phyloP scores from a whole-genome alignment of 2,888 invertebrate species.

The Hemaris fuciformis region DNA sequence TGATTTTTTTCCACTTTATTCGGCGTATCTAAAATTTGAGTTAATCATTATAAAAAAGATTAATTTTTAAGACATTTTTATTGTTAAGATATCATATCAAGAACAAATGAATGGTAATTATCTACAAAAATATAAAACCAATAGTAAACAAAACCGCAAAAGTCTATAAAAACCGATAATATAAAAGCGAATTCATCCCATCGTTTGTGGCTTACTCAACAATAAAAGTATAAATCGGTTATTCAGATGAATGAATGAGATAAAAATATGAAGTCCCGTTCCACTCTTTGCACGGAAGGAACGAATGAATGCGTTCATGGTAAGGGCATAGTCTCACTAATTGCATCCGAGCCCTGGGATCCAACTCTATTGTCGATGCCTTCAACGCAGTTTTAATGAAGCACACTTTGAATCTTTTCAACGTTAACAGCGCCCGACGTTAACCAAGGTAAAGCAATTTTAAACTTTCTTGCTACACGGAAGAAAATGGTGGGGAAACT shows the following conservation, averaged over 20 bases:
- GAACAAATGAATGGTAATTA: neutral
- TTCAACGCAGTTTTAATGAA: conserved; percentile 67
- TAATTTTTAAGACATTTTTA: too few relatives aligned
- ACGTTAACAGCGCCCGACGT: conserved; percentile 45
- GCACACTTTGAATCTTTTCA: conserved; percentile 67
- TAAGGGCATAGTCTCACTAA: conserved; percentile 42
- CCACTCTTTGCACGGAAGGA: conserved; percentile 17
- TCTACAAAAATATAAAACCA: neutral
- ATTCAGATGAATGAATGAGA: conserved; percentile 20
- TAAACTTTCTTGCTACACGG: conserved; percentile 54
- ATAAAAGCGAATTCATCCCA: conserved; percentile 4
- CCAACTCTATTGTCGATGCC: conserved; percentile 58
- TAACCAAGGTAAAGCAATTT: conserved; percentile 62
- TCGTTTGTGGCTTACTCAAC: conserved; percentile 7
- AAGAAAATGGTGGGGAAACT: conserved; percentile 55
- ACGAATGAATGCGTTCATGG: conserved; percentile 31
- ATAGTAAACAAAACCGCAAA: neutral
- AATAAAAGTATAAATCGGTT: conserved; percentile 12
- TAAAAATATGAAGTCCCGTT: conserved; percentile 10
- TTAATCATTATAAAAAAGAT: neutral
- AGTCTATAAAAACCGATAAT: neutral
- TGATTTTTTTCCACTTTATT: too few relatives aligned
- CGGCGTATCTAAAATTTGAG: too few relatives aligned
- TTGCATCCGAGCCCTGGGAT: conserved; percentile 62
- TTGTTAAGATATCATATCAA: neutral